Evolutionary conservation across 2,797 vertebrate species (phyloP), one percentile per base, ranked within the genome.

Genomic region (Pteronotus mesoamericanus): DNA sequence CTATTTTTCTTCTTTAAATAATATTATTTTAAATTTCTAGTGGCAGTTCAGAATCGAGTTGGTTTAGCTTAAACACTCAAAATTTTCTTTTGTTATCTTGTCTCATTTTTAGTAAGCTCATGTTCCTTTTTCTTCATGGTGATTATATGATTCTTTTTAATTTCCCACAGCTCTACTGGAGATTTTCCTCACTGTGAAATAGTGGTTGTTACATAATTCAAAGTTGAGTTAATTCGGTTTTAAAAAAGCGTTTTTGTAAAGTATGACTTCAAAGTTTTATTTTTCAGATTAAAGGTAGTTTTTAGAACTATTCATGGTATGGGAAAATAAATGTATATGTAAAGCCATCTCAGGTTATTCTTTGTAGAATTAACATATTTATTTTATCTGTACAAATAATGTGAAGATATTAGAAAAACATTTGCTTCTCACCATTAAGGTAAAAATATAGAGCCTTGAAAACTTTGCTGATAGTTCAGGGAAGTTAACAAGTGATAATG

Each of bases 51-150:
- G 21, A 80, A 74, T 95, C 34, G 83, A 80, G 26, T 86, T 57
- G 37, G 12, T 91, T 86, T 77, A 51, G 3, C 78, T 93, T 93
- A 82, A 91, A 86, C 0, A 11, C 88, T 69, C 29, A 69, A 78
- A 74, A 34, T 3, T n/a, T 32, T 66, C 8, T 86, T 44, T 29
- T 44, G 42, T 5, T 82, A 37, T 46, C 44, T 84, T 57, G 9
- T 0, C 19, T 86, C 2, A 24, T 88, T 75, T 37, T 32, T 53
- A 39, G 44, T 75, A 61, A 89, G 22, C 51, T 88, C 19, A 10
- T 72, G 83, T 84, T 93, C 34, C n/a, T 78, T 94, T 91, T 93
- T 93, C 59, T 94, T 75, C 15, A 26, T 79, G 51, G 26, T 64
- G 32, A 69, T 55, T 78, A 55, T 78, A 51, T 78, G 74, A 24